Conservation (phyloP, 2,888 invertebrate genomes). For the Drosophila crucigera region DNA sequence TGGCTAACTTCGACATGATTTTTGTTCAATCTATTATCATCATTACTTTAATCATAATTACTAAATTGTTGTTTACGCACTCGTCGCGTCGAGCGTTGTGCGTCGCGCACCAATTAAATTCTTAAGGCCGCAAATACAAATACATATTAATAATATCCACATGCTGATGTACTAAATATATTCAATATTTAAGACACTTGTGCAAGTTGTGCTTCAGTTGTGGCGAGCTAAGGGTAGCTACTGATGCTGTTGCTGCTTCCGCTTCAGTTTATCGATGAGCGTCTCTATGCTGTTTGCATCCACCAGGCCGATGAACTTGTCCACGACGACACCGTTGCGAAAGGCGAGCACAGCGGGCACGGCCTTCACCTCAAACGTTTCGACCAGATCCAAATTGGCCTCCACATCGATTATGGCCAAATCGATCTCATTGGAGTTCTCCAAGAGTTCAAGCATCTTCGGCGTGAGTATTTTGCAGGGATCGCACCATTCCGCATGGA, state of each 20-base stretch:
- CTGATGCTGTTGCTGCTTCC: conserved; percentile 70
- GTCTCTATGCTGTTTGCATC: conserved; percentile 92
- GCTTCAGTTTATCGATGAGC: conserved; percentile 88
- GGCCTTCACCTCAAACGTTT: conserved; percentile 93
- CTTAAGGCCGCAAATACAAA: conserved; percentile 52
- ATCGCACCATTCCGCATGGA: conserved; percentile 96
- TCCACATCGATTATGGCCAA: conserved; percentile 94
- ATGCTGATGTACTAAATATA: not conserved
- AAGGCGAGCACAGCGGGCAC: conserved; percentile 91
- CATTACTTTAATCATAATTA: conserved; percentile 26
- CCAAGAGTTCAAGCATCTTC: conserved; percentile 91
- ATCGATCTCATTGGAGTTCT: conserved; percentile 90
- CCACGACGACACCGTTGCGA: conserved; percentile 92
- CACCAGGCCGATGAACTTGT: conserved; percentile 95
- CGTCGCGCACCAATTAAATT: conserved; percentile 44
- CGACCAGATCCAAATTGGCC: conserved; percentile 92
- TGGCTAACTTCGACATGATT: conserved; percentile 22
- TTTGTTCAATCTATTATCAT: conserved; percentile 19
- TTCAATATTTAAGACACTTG: conserved; percentile 9
- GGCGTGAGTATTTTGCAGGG: conserved; percentile 95
- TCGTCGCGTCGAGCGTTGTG: conserved; percentile 11
- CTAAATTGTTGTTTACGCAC: conserved; percentile 23
- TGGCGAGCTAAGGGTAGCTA: conserved; percentile 19
- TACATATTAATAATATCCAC: conserved; percentile 24
- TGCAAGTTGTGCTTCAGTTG: not conserved